Base-by-base conservation (phyloP, 23 tunicate species). In the Styela plicata region DNA sequence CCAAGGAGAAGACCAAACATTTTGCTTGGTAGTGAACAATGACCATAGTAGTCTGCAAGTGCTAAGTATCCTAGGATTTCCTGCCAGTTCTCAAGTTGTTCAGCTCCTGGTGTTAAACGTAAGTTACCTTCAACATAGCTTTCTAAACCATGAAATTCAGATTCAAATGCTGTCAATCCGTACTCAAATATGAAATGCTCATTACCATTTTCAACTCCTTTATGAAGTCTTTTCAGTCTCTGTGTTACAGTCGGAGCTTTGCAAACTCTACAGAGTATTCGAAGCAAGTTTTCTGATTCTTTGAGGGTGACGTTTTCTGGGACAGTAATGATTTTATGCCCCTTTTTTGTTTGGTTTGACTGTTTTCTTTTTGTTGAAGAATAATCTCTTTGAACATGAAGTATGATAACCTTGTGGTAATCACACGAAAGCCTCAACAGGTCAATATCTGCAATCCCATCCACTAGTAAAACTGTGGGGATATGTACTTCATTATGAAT, bases 61-160 rank as follows among this genome's bases (percentile, higher is more conserved):
- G 93, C 83, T 34, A 88, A 32, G 30, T 66, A 88, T 30, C 62
- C 91, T 44, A 87, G 26, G n/a, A 82, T 78, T 37, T 53, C 35
- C 33, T 87, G 91, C 91, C 91, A 87, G 17, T 52, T 27, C 24
- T 33, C 21, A 20, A 53, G 63, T 2, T 76, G 28, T 44, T 52
- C 0, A 44, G 24, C 24, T 18, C 18, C 33, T 1, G 37, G 13
- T 13, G 44, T 36, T 0, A 62, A 21, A 1, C 44, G 81, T 16
- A 87, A 29, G 37, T 87, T 74, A 3, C 86, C 91, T 22, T 87
- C 70, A 23, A 87, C 91, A 74, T 87, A 87, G 20, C 67, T 65
- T 31, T 61, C 57, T 7, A 87, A 69, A 25, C 91, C 91, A 36
- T 82, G 74, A 63, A 74, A 87, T 30, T 82, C 70, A 36, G 86